phyloP scores from a whole-genome alignment of 2,888 invertebrate genomes.

The Dusona sp. region DNA sequence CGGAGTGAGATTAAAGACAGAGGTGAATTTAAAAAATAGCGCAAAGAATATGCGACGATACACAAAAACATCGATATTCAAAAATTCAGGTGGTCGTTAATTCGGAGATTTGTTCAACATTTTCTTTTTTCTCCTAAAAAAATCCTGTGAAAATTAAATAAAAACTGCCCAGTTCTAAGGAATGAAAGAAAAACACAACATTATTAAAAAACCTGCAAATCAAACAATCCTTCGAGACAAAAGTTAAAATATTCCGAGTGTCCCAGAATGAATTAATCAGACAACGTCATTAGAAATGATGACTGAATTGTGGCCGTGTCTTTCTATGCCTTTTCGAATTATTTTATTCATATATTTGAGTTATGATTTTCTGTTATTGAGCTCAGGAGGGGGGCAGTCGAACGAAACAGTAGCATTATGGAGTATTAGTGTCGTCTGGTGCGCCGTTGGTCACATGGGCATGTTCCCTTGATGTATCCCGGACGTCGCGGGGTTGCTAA shows the following conservation, averaged over 20 bases:
- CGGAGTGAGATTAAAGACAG: too few species aligned
- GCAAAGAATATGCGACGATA: too few species aligned
- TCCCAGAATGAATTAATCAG: background rate
- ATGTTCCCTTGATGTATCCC: constrained; percentile 49
- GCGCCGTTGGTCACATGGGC: background rate
- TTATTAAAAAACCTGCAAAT: too few species aligned
- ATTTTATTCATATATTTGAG: constrained; percentile 8
- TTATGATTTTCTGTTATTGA: background rate
- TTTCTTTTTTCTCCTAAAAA: background rate
- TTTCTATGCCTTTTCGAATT: background rate
- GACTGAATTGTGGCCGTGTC: background rate
- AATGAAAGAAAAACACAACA: too few species aligned
- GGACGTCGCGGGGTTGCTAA: constrained; percentile 59
- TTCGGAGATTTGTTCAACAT: background rate
- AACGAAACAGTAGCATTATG: constrained; percentile 10
- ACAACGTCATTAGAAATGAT: background rate
- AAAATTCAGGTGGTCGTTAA: too few species aligned
- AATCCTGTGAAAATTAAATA: background rate
- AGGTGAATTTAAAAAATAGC: too few species aligned
- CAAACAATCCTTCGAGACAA: background rate
- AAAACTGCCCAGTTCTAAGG: too few species aligned
- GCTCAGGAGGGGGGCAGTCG: background rate
- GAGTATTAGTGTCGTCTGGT: constrained; percentile 31
- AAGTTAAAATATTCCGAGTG: background rate
- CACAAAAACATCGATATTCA: background rate